Evolutionary conservation across 2,113 vertebrate genomes (phyloP).

Genomic region (mouse (Mus musculus)): DNA sequence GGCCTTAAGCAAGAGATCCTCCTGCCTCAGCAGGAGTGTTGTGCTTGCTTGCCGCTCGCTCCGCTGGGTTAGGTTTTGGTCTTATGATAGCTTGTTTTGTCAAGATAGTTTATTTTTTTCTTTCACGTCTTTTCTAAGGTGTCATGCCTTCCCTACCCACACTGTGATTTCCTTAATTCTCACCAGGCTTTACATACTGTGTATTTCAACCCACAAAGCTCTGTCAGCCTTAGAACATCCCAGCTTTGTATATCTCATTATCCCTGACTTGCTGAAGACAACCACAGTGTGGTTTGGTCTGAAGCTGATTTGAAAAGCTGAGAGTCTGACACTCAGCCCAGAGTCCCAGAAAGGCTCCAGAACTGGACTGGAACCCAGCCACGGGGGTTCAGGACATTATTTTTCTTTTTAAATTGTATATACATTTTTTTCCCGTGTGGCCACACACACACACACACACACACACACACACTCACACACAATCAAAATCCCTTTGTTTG

Average conservation of each 20-base stretch:
- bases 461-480: neutral
- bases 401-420: neutral
- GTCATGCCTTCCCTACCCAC: neutral
- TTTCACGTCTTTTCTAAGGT: constrained; percentile 13
- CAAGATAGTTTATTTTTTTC: neutral
- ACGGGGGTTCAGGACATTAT: rapidly evolving
- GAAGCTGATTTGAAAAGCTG: neutral
- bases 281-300: neutral
- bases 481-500: neutral
- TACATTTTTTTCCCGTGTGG: neutral
- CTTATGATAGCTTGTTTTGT: constrained; percentile 33
- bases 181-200: neutral
- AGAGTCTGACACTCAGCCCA: neutral
- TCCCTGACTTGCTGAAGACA: neutral
- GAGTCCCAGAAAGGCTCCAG: neutral
- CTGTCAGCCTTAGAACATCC: neutral
- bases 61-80: neutral
- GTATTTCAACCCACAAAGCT: neutral
- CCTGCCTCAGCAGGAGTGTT: neutral
- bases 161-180: constrained; percentile 55
- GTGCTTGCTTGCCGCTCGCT: neutral
- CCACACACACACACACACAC: neutral
- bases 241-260: neutral
- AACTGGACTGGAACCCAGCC: neutral
- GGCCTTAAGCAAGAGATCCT: neutral